Conservation (phyloP, 2,113 vertebrate genomes). For the Mobula hypostoma region DNA sequence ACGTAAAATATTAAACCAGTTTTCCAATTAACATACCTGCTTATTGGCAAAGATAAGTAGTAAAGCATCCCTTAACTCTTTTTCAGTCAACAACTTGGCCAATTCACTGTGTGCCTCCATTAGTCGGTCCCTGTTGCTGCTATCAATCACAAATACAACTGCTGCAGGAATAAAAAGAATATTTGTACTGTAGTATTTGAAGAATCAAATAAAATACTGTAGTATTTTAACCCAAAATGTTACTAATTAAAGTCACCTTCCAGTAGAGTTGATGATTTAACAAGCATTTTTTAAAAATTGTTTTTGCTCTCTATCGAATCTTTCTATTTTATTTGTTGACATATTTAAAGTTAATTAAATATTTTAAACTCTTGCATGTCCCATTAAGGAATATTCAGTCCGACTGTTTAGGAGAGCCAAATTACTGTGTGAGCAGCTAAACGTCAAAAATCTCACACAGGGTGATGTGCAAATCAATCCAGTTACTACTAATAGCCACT, state of each 20-base stretch:
- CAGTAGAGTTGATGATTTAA: not conserved
- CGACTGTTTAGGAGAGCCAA: too few species aligned
- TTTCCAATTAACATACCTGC: slow-evolving; percentile 65
- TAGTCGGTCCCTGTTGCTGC: slow-evolving; percentile 87
- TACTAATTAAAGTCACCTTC: not conserved
- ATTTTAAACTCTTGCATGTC: not conserved
- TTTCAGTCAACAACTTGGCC: slow-evolving; percentile 89
- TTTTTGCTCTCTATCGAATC: not conserved
- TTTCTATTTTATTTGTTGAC: not conserved
- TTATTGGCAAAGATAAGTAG: slow-evolving; percentile 97
- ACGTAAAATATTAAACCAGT: not conserved
- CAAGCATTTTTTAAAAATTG: not conserved
- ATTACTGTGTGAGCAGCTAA: too few species aligned
- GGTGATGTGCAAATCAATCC: not conserved
- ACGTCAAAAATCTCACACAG: too few species aligned
- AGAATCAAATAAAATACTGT: not conserved
- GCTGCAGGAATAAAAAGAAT: slow-evolving; percentile 55
- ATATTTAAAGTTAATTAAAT: not conserved
- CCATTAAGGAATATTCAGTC: too few species aligned
- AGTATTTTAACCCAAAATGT: not conserved
- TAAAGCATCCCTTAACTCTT: slow-evolving; percentile 88
- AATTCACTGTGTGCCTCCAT: slow-evolving; percentile 93
- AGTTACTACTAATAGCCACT: not conserved
- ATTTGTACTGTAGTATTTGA: too few species aligned
- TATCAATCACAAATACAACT: slow-evolving; percentile 94